Conservation (phyloP, 1,140 invertebrate species). For the Drosophila chauvacae region DNA sequence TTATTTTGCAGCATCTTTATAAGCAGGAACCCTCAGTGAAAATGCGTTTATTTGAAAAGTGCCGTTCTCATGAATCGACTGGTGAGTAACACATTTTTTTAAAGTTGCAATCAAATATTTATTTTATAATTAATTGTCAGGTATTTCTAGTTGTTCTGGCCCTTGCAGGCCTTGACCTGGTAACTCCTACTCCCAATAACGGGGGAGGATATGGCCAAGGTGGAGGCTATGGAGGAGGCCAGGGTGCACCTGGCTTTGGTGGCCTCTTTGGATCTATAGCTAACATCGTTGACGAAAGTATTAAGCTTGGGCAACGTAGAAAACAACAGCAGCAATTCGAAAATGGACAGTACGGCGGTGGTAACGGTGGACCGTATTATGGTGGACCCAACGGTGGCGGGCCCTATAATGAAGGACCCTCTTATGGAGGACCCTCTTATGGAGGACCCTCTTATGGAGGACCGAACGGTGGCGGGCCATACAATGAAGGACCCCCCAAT, state of each 20-base stretch:
- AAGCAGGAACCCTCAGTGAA: background rate
- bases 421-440: background rate
- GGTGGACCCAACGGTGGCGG: too few species aligned
- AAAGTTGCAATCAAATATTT: background rate
- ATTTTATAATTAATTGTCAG: background rate
- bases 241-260: background rate
- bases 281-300: conserved; percentile 7
- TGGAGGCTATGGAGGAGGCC: background rate
- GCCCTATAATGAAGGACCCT: background rate
- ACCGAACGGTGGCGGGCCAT: background rate
- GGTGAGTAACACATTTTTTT: background rate
- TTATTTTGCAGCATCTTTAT: conserved; percentile 10
- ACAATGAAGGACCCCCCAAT: background rate
- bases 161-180: background rate
- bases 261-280: conserved; percentile 12
- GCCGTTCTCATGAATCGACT: conserved; percentile 5
- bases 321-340: conserved; percentile 3
- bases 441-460: background rate
- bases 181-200: background rate
- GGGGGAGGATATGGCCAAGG: background rate
- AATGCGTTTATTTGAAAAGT: background rate
- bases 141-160: background rate
- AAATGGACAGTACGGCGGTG: background rate
- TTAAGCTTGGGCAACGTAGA: background rate
- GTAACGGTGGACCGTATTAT: background rate